Percentiles rank a stretch among this genome's conserved stretches.
These are phyloP conservation scores for Riparia riparia DNA, from an alignment of 2,113 vertebrate species.

Conservation along the genomic window DNA sequence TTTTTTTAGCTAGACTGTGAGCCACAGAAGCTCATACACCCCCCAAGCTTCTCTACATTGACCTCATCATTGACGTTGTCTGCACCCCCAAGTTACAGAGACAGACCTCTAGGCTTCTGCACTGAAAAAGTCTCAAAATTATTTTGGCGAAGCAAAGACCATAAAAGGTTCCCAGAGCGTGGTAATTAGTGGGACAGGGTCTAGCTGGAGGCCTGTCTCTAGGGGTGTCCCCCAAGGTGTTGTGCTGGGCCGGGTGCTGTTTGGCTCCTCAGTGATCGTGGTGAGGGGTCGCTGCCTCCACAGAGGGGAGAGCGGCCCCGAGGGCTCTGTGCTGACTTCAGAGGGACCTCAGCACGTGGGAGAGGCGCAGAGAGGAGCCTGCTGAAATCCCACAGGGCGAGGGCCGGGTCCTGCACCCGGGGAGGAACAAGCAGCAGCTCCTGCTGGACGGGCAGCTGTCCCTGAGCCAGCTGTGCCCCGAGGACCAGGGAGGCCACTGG, in stretches of 20 bases:
- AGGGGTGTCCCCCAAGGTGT: not conserved
- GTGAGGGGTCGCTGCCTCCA: not conserved
- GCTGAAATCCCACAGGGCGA: not conserved
- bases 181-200: not conserved
- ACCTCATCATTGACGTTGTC: fast-evolving
- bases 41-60: fast-evolving
- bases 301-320: not conserved
- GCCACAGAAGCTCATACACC: fast-evolving
- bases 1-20: not conserved
- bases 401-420: not conserved
- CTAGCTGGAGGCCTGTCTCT: fast-evolving
- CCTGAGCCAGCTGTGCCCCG: not conserved
- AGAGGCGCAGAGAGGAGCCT: not conserved
- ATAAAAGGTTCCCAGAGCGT: not conserved
- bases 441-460: not conserved
- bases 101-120: not conserved
- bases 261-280: not conserved
- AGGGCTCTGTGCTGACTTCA: not conserved
- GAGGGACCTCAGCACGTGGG: not conserved
- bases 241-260: not conserved
- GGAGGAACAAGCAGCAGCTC: not conserved
- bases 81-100: not conserved
- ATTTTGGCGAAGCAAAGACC: not conserved
- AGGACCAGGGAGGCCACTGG: fast-evolving
- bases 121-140: not conserved